These are phyloP conservation scores for Caenorhabditis sulstoni DNA, from an alignment of 2,888 invertebrate genomes.

Conservation along the genomic window DNA sequence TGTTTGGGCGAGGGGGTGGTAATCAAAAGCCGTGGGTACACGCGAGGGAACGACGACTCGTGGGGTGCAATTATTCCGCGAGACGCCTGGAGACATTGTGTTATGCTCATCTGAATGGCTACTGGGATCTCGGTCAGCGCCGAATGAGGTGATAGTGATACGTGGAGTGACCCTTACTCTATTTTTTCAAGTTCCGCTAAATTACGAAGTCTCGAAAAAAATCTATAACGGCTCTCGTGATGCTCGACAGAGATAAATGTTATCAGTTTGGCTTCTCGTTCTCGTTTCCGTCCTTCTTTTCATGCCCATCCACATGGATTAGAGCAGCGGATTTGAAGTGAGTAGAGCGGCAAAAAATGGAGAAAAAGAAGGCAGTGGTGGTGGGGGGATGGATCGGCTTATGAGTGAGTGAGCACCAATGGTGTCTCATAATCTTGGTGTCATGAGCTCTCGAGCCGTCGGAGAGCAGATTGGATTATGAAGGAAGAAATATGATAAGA, in stretches of 20 bases:
- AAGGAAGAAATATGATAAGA: no score
- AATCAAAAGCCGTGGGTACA: conserved; percentile 1
- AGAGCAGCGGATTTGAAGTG: conserved; percentile 20
- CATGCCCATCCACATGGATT: conserved; percentile 15
- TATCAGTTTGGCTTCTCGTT: conserved; percentile 36
- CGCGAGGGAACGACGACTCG: neutral
- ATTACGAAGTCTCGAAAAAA: no score
- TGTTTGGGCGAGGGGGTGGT: conserved; percentile 8
- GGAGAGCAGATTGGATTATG: no score
- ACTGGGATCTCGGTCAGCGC: neutral
- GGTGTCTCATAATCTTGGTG: no score
- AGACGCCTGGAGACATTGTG: conserved; percentile 1
- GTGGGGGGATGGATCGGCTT: neutral
- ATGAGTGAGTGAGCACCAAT: no score
- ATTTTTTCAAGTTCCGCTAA: no score
- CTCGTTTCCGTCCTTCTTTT: neutral
- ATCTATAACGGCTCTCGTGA: no score
- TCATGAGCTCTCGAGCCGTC: no score
- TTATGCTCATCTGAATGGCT: neutral
- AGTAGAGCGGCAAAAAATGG: neutral
- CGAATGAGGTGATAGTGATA: neutral
- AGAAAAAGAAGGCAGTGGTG: no score
- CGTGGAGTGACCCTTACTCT: no score
- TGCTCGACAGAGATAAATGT: neutral
- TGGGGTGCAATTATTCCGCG: conserved; percentile 25